phyloP scores from a whole-genome alignment of 2,888 invertebrate genomes.

The Bellardia pandia region DNA sequence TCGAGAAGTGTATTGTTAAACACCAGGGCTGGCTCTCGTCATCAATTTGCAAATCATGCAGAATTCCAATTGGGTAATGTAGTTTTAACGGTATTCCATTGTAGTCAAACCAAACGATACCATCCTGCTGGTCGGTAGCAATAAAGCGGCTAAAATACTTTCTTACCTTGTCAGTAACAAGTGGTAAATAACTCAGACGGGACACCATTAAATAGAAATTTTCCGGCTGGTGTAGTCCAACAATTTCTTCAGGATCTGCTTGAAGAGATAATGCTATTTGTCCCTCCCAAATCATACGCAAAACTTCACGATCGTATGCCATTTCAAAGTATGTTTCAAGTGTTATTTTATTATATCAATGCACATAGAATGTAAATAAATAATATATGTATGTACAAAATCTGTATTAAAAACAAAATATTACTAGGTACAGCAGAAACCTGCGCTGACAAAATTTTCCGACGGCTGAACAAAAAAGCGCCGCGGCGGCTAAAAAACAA shows the following conservation, averaged over 20 bases:
- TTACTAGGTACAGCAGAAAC: no score
- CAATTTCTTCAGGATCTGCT: conserved; percentile 94
- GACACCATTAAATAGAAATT: conserved; percentile 97
- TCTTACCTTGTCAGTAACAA: conserved; percentile 91
- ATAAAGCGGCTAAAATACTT: conserved; percentile 94
- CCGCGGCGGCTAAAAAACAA: no score
- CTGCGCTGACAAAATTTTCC: no score
- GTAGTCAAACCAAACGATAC: conserved; percentile 97
- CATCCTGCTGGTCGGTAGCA: conserved; percentile 91
- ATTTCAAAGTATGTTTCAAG: conserved; percentile 84
- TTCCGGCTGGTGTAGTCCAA: conserved; percentile 95
- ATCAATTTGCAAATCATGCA: conserved; percentile 91
- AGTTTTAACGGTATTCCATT: conserved; percentile 96
- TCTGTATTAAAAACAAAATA: no score
- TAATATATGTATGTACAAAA: no score
- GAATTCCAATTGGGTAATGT: conserved; percentile 91
- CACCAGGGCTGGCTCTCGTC: conserved; percentile 95
- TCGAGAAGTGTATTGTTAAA: conserved; percentile 96
- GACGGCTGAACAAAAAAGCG: no score
- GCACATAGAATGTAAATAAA: no score
- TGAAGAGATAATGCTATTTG: conserved; percentile 97
- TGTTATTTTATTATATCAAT: no score
- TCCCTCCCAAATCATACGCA: conserved; percentile 98
- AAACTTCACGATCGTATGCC: conserved; percentile 97
- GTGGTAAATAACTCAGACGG: conserved; percentile 95